Percentiles rank a stretch among this genome's conserved stretches.
phyloP scores from a whole-genome alignment of 2,797 vertebrate species.

The Mus spretus region DNA sequence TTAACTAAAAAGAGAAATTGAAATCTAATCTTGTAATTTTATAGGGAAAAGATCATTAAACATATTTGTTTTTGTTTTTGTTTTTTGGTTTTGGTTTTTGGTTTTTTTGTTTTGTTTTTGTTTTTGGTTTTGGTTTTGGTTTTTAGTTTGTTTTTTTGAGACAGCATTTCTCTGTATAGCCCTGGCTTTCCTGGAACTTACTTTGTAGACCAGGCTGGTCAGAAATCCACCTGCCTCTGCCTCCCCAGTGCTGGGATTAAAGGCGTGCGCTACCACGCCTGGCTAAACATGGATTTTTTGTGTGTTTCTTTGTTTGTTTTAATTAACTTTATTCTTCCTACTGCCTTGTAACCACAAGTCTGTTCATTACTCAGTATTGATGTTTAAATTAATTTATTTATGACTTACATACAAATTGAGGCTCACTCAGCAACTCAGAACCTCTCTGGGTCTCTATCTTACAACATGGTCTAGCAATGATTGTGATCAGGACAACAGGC shows the following conservation, averaged over 20 bases:
- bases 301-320: no score
- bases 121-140: no score
- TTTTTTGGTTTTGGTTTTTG: no score
- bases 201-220: no score
- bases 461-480: rapidly evolving
- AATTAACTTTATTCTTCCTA: not conserved
- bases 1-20: not conserved
- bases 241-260: no score
- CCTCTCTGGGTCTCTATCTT: not conserved
- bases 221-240: no score
- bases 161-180: no score
- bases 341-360: rapidly evolving
- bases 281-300: not conserved
- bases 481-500: not conserved
- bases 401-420: not conserved
- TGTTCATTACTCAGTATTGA: not conserved
- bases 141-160: no score
- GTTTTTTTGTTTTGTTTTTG: no score
- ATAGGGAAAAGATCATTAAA: not conserved
- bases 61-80: no score
- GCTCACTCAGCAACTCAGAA: not conserved
- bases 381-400: not conserved
- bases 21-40: not conserved
- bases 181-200: no score
- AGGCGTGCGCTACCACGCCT: no score